Conservation (phyloP, 2,113 vertebrate species). For the Puntigrus tetrazona region DNA sequence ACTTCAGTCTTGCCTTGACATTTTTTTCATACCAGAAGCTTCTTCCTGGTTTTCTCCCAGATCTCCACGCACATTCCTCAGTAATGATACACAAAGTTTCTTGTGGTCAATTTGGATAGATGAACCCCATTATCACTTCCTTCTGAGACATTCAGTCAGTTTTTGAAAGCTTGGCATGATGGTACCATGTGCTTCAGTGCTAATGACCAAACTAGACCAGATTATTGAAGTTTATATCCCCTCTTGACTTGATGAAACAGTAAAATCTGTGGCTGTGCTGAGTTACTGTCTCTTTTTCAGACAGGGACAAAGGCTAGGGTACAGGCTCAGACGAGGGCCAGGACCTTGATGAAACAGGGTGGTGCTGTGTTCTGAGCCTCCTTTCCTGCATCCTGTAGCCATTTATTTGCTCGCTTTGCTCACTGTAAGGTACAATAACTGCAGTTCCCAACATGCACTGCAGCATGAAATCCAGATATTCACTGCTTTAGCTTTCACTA, state of each 20-base stretch:
- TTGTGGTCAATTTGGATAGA: neutral
- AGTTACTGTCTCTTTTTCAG: neutral
- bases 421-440: neutral
- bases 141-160: neutral
- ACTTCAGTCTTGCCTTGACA: neutral
- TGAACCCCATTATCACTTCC: neutral
- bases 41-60: neutral
- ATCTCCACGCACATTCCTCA: neutral
- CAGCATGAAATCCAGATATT: neutral
- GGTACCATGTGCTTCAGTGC: neutral
- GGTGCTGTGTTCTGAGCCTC: neutral
- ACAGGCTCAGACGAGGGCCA: neutral
- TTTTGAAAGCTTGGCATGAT: neutral
- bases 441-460: neutral
- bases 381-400: neutral
- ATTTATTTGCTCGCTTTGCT: neutral
- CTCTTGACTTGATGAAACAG: neutral
- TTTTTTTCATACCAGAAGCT: neutral
- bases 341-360: neutral
- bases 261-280: too few species aligned
- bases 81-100: neutral
- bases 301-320: neutral
- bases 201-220: neutral
- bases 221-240: neutral
- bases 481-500: neutral